Base-by-base conservation (phyloP, 2,797 vertebrate species). In the Rhinogobio ventralis region DNA sequence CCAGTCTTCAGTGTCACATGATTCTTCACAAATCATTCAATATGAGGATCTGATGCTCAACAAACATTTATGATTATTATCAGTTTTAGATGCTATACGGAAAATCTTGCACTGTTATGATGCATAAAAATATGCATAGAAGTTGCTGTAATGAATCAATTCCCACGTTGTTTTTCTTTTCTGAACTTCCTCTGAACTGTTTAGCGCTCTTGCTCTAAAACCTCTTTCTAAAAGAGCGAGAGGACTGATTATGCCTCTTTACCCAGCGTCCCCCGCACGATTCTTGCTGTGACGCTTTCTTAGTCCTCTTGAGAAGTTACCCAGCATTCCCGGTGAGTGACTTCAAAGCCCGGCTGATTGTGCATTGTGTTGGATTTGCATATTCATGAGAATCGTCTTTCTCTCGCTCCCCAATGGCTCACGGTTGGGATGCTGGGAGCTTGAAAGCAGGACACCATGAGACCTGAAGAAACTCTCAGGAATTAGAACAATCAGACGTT, bases 311-410 rank as follows among this genome's bases (percentile, higher is more conserved):
- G 89, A 92, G 90, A 91, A 86, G 64, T 74, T 55, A 66, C 89
- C 89, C 88, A 78, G 84, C 89, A 82, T 93, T 93, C 89, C 91
- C 79, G 66, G 60, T 55, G 77, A 92, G 60, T 25, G 75, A 91
- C 92, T 93, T 95, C 92, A 94, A 94, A 94, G 92, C 86, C n/a
- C 90, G 88, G 86, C 84, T 92, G 91, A 89, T 87, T 88, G 87
- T 53, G 87, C 79, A 89, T 94, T 93, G 92, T 94, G 91, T 62
- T 67, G 75, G 30, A 60, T 79, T 86, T 90, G 86, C 87, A 90
- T 90, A 91, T 90, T 89, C 87, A 91, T 87, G 87, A 88, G 86
- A 51, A 88, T 75, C 87, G 86, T 91, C 90, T 90, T 90, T 86
- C 73, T 77, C 64, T 51, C 17, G 62, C 66, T 62, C 64, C 87